Evolutionary conservation across 1,140 invertebrate genomes (phyloP), one percentile per base, ranked within the genome.

Genomic region (Pemphigus obesinymphae): DNA sequence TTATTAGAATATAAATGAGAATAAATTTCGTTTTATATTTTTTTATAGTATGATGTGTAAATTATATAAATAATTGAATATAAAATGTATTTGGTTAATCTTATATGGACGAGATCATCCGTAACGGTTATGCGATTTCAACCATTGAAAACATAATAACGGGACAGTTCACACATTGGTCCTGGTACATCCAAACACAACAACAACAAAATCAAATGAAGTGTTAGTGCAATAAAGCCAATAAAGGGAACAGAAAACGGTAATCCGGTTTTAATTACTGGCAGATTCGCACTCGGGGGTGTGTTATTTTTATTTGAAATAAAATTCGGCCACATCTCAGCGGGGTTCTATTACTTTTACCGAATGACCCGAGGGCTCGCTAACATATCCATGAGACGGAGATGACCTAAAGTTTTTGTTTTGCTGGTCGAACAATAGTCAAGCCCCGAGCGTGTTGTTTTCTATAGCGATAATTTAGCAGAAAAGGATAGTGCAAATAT

Each of bases 221-320:
- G 50, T 40, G n/a, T 37, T 37, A 58, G 23, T n/a, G 48, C 10
- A 40, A 53, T 37, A 13, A 11, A 45, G n/a, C n/a, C n/a, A n/a
- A n/a, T n/a, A 53, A 53, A 78, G 29, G 34, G 75, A 78, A 78
- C 75, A 58, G 50, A 78, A 58, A 78, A 78, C 75, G 75, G 75
- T 78, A 78, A 78, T 78, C 75, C 53, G 50, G 75, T 78, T 78
- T 78, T 78, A 78, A 78, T 78, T 78, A 78, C 75, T n/a, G 75
- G 53, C 53, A 26, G 15, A 78, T 43, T 61, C 53, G 17, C 55
- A 63, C 76, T 80, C 76, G 76, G 76, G 76, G 55, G 76, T 80
- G 76, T 63, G 76, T 61, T 80, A 45, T 43, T 80, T 63, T 80
- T 40, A 15, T 40, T 58, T 63, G 10, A 43, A 78, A 45, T 20